phyloP scores from a whole-genome alignment of 2,113 vertebrate species.

The Hippocampus mohnikei region DNA sequence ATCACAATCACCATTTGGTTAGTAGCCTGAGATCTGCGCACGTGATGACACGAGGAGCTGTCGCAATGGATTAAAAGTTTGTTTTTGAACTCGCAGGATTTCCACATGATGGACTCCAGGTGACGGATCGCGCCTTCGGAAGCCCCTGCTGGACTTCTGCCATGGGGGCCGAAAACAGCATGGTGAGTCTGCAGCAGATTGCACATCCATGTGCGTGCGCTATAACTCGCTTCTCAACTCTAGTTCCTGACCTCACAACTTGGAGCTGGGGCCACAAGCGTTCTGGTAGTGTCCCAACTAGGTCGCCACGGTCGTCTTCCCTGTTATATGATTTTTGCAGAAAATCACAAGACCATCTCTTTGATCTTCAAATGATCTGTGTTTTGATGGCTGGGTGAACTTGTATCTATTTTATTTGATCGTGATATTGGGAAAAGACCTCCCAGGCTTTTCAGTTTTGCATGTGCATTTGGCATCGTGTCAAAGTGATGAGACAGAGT shows the following conservation, averaged over 20 bases:
- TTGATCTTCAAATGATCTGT: neutral
- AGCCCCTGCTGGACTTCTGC: neutral
- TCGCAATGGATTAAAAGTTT: neutral
- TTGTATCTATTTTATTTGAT: neutral
- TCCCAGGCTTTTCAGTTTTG: neutral
- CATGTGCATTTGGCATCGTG: neutral
- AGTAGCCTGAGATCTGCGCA: neutral
- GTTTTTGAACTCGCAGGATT: neutral
- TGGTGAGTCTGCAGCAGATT: neutral
- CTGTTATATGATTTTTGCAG: neutral
- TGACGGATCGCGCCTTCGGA: neutral
- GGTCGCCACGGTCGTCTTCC: neutral
- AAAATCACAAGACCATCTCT: neutral
- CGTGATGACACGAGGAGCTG: neutral
- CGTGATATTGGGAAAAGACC: neutral
- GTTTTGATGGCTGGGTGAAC: neutral
- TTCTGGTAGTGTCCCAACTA: neutral
- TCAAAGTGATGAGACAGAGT: neutral
- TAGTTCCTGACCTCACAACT: neutral
- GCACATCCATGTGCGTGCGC: neutral
- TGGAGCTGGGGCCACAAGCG: neutral
- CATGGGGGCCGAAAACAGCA: neutral
- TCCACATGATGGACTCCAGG: neutral
- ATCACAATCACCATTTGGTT: neutral
- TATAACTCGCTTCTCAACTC: neutral